phyloP scores from a whole-genome alignment of 2,113 vertebrate species.

The Pseudopipra pipra region DNA sequence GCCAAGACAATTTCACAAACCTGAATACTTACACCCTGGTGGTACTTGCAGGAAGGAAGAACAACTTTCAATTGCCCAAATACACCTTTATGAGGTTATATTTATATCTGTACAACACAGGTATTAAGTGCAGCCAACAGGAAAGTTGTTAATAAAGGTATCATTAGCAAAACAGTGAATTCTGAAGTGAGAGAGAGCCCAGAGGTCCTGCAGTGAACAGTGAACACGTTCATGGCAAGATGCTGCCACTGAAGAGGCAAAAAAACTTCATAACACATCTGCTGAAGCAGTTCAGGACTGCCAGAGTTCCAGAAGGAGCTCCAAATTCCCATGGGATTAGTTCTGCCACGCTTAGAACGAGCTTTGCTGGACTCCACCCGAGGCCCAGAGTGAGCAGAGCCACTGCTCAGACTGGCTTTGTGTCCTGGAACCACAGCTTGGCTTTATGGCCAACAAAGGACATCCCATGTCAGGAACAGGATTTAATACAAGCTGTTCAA shows the following conservation, averaged over 20 bases:
- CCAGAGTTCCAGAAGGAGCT: not conserved
- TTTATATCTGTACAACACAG: not conserved
- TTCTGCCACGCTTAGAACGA: not conserved
- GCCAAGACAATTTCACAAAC: not conserved
- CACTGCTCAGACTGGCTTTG: not conserved
- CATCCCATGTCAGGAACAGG: not conserved
- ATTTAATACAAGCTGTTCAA: not conserved
- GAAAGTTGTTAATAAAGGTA: not conserved
- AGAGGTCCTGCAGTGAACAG: not conserved
- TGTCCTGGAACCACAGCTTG: not conserved
- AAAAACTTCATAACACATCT: not conserved
- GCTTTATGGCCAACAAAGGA: not conserved
- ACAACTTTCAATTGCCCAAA: not conserved
- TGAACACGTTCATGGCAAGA: accelerated
- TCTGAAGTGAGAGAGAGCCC: not conserved
- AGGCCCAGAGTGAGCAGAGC: not conserved
- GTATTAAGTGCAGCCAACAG: not conserved
- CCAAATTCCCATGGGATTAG: accelerated
- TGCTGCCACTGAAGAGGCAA: not conserved
- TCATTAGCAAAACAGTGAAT: not conserved
- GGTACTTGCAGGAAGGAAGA: not conserved
- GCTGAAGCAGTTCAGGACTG: not conserved
- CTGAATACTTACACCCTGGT: not conserved
- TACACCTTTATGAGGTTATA: not conserved
- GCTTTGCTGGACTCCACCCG: not conserved